A percentile compares a stretch with the other conserved stretches of the same genome.
phyloP scores from a whole-genome alignment of 2,888 invertebrate genomes.

The Drosophila nr. fundita region DNA sequence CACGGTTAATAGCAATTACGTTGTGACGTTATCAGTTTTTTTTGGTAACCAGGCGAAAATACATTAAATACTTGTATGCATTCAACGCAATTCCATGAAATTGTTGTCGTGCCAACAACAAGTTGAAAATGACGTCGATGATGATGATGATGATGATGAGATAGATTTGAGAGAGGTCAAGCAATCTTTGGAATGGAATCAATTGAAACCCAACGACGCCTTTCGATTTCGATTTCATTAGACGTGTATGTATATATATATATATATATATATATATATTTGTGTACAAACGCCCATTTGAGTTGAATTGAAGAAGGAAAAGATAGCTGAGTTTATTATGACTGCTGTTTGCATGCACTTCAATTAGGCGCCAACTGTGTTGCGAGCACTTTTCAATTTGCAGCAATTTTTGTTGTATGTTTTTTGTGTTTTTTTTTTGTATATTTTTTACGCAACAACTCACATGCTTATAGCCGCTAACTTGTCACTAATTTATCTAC shows the following conservation, averaged over 20 bases:
- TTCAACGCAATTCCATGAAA: slow-evolving; percentile 12
- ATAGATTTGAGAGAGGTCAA: slow-evolving; percentile 49
- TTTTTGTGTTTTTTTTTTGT: slow-evolving; percentile 10
- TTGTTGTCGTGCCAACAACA: slow-evolving; percentile 6
- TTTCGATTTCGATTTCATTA: slow-evolving; percentile 65
- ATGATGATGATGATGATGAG: slow-evolving; percentile 29
- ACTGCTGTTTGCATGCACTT: slow-evolving; percentile 70
- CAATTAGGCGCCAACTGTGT: slow-evolving; percentile 66
- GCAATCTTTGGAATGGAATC: slow-evolving; percentile 45
- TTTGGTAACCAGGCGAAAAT: slow-evolving; percentile 61
- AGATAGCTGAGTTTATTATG: slow-evolving; percentile 11
- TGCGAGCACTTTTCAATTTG: slow-evolving; percentile 71
- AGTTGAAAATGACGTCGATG: slow-evolving; percentile 2
- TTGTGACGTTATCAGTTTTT: slow-evolving; percentile 61
- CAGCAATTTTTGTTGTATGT: slow-evolving; percentile 6
- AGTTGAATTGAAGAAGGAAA: slow-evolving; percentile 4
- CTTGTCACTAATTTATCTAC: slow-evolving; percentile 67
- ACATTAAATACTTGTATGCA: not conserved
- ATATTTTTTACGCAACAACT: slow-evolving; percentile 26
- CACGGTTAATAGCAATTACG: slow-evolving; percentile 67
- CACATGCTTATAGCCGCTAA: slow-evolving; percentile 50
- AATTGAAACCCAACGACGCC: slow-evolving; percentile 63
- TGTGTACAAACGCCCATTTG: slow-evolving; percentile 13
- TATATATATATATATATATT: not conserved
- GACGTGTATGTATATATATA: slow-evolving; percentile 1